Base-by-base conservation (phyloP, 92 coral and sea anemone species). In the Plumapathes pennacea region DNA sequence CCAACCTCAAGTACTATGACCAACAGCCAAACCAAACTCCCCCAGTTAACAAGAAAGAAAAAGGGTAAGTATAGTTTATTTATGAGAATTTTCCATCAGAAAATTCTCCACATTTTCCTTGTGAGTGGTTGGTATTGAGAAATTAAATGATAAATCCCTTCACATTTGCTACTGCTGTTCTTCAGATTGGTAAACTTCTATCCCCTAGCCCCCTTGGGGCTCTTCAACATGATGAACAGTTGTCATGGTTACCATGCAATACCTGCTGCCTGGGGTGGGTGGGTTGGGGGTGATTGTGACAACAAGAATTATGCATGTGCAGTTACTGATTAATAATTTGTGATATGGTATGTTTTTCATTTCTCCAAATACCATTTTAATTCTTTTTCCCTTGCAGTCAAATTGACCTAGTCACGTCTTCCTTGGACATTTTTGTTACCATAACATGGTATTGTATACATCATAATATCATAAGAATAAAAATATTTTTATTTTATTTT, bases 371-470 rank as follows among this genome's bases (percentile, higher is more conserved):
- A 6, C 5, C 50, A 44, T 7, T 44, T 7, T 8, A 21, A 12
- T 9, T 28, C 32, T 48, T 46, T 29, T 14, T 24, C 32, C 10
- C 38, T 64, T 58, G 11, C 50, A 82, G 89, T 34, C 36, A 39
- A 32, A 30, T 82, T 15, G 64, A 71, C 24, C 31, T 82, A 30
- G 57, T 61, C 11, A 19, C 78, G 29, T 59, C 73, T 24, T 59
- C 44, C 17, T 62, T 82, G 14, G 83, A 82, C 0, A 78, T 82
- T 13, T 75, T 74, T 62, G 78, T 82, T 28, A 57, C 62, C 29
- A 60, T 82, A 3, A 65, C 89, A n/a, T 74, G 89, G 89, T 82
- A 72, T 0, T 5, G 18, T 54, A 14, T 6, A n/a, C n/a, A n/a
- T n/a, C n/a, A n/a, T n/a, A n/a, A n/a, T n/a, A n/a, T n/a, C n/a